phyloP scores from a whole-genome alignment of 2,888 invertebrate species.

The Eilema caniola region DNA sequence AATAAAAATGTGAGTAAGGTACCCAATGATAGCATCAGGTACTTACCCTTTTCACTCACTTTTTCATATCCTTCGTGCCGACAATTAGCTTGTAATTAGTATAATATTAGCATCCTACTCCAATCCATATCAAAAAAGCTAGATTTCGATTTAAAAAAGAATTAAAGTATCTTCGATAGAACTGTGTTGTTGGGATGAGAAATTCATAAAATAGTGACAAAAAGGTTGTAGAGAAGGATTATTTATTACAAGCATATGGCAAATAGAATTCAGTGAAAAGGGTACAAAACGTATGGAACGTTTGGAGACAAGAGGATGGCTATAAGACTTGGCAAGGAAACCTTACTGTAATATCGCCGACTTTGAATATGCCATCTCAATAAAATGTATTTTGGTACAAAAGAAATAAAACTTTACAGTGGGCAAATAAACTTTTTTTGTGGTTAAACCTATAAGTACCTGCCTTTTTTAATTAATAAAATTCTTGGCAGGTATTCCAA shows the following conservation, averaged over 20 bases:
- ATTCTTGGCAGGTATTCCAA: background rate
- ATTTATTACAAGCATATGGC: slow-evolving; percentile 31
- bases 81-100: too few relatives aligned
- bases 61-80: too few relatives aligned
- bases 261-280: slow-evolving; percentile 36
- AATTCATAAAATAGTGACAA: slow-evolving; percentile 12
- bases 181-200: slow-evolving; percentile 14
- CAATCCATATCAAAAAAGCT: too few relatives aligned
- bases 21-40: too few relatives aligned
- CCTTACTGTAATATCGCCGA: background rate
- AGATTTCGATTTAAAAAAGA: too few relatives aligned
- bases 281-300: slow-evolving; percentile 24
- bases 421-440: slow-evolving; percentile 14
- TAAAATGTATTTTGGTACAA: background rate
- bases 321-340: slow-evolving; percentile 3
- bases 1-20: too few relatives aligned
- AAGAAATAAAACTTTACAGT: slow-evolving; percentile 27
- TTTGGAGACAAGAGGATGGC: slow-evolving; percentile 23
- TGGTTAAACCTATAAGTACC: background rate
- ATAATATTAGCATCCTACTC: too few relatives aligned
- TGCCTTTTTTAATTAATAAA: background rate
- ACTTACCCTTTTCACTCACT: too few relatives aligned
- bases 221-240: slow-evolving; percentile 43
- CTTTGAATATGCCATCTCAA: background rate
- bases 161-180: background rate